Evolutionary conservation across 2,113 vertebrate species (phyloP), one percentile per base, ranked within the genome.

Genomic region (Scomber japonicus): DNA sequence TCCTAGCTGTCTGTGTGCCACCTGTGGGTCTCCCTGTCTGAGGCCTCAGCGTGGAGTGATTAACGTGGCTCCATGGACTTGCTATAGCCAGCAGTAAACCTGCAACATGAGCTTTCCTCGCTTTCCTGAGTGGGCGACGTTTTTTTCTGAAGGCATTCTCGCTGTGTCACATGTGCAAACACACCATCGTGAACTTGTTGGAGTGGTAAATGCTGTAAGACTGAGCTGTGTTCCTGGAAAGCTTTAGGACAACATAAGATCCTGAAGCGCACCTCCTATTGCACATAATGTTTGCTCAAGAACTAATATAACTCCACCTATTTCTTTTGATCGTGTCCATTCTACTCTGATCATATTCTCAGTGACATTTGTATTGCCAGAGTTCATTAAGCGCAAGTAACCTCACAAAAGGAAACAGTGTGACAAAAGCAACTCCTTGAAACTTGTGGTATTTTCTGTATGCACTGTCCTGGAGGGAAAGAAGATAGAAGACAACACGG

Each of bases 101-200:
- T 89, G 88, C 71, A 91, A 83, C 80, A 74, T 70, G 79, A 90
- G 79, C 74, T 67, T 19, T 45, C 44, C 73, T 35, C 44, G 44
- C 57, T 55, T 49, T 60, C 62, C 61, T 45, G 81, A 82, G 70
- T 69, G 44, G 49, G 64, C 51, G 45, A 21, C 3, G 5, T 12
- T 66, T 63, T 65, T 40, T 65, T 40, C 57, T 78, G 49, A 65
- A 45, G 67, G 27, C 45, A 50, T 19, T 62, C 13, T 78, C 2
- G 2, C 56, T 35, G 21, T 68, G 78, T 79, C 83, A 68, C 71
- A 66, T 78, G 89, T 49, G 11, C 30, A 40, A 49, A 7, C 16
- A 21, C 51, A 31, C 45, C 49, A 71, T 56, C 54, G 4, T 19
- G 4, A 72, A 72, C 71, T 27, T 72, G 56, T 49, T 59, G 30